Base-by-base conservation (phyloP, 2,888 invertebrate genomes). In the Amphipoea lucens region DNA sequence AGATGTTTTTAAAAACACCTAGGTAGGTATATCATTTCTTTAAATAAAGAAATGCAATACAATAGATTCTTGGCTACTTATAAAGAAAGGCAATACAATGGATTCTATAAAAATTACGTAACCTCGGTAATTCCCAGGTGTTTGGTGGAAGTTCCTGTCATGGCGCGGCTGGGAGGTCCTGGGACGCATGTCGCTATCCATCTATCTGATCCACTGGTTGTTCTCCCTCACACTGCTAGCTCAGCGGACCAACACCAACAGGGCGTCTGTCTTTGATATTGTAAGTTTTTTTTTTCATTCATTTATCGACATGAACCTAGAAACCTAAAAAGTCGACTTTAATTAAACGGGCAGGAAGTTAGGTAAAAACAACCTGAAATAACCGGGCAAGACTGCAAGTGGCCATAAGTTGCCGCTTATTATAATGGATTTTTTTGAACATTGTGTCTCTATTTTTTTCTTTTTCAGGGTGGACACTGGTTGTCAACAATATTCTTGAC, bases 111-210 rank as follows among this genome's bases (percentile, higher is more conserved):
- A 42, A 42, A 9, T n/a, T 14, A 29, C 29, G 5, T 20, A 48
- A 14, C 2, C 7, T 36, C 6, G 12, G 1, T 65, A 29, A 75
- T 40, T 54, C 11, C 2, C 83, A 95, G 95, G 84, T 42, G 0
- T 91, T 0, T 91, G 90, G 90, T 93, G 94, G 92, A 85, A 89
- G 45, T 89, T 94, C 79, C 79, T 94, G 76, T 91, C 94, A 40
- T 95, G 95, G 95, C 91, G 92, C 60, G 92, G 93, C 23, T 95
- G 93, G 93, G 90, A 91, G 84, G 79, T 94, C 17, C 84, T 93
- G 76, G 92, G 93, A 4, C 92, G 95, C 54, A 90, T 95, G 93
- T 95, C 95, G 1, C 91, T 95, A 62, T 88, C 94, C 42, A 88
- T 92, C 65, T 92, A 93, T 83, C 82, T 95, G 86, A 84, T 91